These are phyloP conservation scores for Wasmannia auropunctata DNA, from an alignment of 1,140 invertebrate species.

Conservation along the genomic window DNA sequence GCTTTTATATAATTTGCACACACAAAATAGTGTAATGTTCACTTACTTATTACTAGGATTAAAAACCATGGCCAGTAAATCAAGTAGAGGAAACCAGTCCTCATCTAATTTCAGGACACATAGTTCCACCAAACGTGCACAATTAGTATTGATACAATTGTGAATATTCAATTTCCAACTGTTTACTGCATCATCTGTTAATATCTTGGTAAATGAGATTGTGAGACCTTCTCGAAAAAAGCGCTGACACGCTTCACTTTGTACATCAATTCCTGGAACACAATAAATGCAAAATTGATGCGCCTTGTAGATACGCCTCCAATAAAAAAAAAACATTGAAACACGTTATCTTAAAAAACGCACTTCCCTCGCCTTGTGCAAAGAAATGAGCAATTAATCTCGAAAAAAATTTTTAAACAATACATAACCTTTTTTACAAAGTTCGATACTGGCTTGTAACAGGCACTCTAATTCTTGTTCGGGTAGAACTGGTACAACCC, in stretches of 20 bases:
- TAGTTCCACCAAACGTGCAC: constrained; percentile 95
- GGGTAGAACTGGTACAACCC: constrained; percentile 98
- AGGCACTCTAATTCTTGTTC: constrained; percentile 98
- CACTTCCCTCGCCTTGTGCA: not conserved
- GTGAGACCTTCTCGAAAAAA: constrained; percentile 98
- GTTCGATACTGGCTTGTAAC: constrained; percentile 94
- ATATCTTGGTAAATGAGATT: constrained; percentile 98
- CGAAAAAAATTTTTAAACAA: constrained; percentile 3
- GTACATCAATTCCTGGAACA: constrained; percentile 92
- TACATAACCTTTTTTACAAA: constrained; percentile 90
- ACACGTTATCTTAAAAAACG: not conserved
- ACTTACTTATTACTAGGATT: constrained; percentile 96
- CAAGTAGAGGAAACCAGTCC: constrained; percentile 97
- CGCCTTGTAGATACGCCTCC: not conserved
- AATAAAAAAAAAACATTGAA: constrained; percentile 1
- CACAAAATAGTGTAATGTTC: not conserved
- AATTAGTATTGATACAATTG: constrained; percentile 97
- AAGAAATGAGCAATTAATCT: not conserved
- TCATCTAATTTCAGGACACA: constrained; percentile 96
- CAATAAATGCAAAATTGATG: not conserved
- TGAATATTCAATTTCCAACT: constrained; percentile 99
- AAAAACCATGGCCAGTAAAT: constrained; percentile 96
- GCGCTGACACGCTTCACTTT: constrained; percentile 96
- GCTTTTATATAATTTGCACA: not conserved
- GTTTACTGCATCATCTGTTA: constrained; percentile 99